Conservation (phyloP, 2,797 vertebrate genomes). For the Anableps anableps region DNA sequence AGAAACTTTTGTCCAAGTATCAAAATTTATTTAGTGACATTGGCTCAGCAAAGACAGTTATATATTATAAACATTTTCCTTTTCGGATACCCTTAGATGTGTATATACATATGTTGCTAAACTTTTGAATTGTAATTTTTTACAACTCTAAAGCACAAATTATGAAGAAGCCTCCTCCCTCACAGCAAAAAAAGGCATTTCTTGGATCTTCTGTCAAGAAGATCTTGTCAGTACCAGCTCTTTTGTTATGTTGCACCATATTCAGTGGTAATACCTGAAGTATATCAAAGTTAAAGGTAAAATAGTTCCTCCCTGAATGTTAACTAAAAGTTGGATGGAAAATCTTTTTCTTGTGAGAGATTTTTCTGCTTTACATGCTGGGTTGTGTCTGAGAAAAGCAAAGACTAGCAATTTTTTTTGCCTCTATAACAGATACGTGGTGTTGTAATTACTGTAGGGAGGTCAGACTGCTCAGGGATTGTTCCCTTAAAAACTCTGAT, state of each 20-base stretch:
- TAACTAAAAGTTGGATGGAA: neutral
- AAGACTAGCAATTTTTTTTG: neutral
- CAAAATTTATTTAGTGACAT: neutral
- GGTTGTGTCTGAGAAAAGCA: neutral
- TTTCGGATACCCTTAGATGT: neutral
- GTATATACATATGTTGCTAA: neutral
- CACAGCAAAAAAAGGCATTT: neutral
- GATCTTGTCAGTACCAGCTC: neutral
- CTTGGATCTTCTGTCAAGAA: neutral
- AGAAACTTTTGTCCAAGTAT: neutral
- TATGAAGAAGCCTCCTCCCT: neutral
- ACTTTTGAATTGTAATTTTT: neutral
- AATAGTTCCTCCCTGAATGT: neutral
- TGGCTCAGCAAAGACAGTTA: neutral
- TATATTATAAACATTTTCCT: neutral
- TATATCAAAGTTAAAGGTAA: neutral
- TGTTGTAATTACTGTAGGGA: slow-evolving; percentile 5
- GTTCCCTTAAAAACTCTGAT: slow-evolving; percentile 11
- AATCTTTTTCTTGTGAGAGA: neutral
- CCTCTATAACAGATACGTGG: neutral
- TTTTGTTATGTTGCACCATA: neutral
- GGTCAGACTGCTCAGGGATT: slow-evolving; percentile 5
- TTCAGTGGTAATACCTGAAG: neutral
- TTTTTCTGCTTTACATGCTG: neutral
- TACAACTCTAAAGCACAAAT: neutral